These are phyloP conservation scores for Schizothorax lantsangensis DNA, from an alignment of 2,797 vertebrate species.

Conservation along the genomic window DNA sequence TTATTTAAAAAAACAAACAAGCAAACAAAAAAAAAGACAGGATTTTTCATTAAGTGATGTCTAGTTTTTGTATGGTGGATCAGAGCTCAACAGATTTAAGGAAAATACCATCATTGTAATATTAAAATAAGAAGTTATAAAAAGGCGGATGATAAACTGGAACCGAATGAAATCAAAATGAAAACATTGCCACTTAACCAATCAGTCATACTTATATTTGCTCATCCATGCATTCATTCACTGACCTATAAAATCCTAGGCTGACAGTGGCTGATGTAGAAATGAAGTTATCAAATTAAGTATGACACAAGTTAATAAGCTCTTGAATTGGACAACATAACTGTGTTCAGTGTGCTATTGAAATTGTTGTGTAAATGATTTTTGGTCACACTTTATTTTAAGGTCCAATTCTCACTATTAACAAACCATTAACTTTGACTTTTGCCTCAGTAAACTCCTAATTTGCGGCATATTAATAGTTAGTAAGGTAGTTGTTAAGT, in stretches of 20 bases:
- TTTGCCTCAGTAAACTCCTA: too few relatives aligned
- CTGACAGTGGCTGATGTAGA: background rate
- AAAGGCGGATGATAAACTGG: too few relatives aligned
- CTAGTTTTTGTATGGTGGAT: background rate
- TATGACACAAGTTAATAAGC: background rate
- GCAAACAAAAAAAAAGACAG: background rate
- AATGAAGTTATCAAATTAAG: background rate
- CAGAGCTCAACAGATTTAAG: background rate
- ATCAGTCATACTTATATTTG: constrained; percentile 3
- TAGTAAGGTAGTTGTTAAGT: too few relatives aligned
- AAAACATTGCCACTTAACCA: background rate
- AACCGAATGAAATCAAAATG: background rate
- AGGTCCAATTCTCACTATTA: too few relatives aligned
- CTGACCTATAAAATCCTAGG: background rate
- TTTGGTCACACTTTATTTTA: background rate
- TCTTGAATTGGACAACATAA: background rate
- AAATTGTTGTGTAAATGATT: background rate
- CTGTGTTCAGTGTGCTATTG: too few relatives aligned
- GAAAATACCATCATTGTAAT: background rate
- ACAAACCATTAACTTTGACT: too few relatives aligned
- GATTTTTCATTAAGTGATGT: background rate
- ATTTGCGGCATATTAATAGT: too few relatives aligned
- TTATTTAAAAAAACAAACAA: background rate
- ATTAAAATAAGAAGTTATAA: background rate
- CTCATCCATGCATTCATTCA: constrained; percentile 13